Evolutionary conservation across 2,888 invertebrate species (phyloP).

Genomic region (Tridacna crocea): DNA sequence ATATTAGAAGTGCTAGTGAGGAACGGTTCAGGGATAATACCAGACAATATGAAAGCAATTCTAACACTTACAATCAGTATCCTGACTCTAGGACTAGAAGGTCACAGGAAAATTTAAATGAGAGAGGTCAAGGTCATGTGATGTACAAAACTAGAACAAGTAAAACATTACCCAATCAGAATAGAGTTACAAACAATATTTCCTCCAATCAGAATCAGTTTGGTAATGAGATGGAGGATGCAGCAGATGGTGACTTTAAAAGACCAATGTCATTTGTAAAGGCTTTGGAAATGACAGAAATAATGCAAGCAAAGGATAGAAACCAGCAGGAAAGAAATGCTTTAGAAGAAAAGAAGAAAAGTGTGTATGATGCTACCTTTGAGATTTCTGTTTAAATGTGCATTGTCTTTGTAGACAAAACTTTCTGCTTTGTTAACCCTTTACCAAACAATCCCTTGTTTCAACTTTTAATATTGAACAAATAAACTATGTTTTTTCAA

Average conservation of each 20-base stretch:
- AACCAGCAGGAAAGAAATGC: slow-evolving; percentile 52
- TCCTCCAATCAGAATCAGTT: slow-evolving; percentile 41
- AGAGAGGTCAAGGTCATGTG: slow-evolving; percentile 33
- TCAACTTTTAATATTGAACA: too few relatives aligned
- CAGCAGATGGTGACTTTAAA: slow-evolving; percentile 39
- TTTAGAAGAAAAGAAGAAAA: slow-evolving; percentile 67
- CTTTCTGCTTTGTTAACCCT: too few relatives aligned
- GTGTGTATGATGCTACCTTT: slow-evolving; percentile 78
- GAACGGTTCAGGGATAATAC: slow-evolving; percentile 58
- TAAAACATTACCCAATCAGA: slow-evolving; percentile 56
- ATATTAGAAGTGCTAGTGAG: slow-evolving; percentile 59
- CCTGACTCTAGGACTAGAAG: slow-evolving; percentile 57
- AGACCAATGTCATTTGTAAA: slow-evolving; percentile 84
- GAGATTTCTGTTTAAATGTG: slow-evolving; percentile 77
- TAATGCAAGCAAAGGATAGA: slow-evolving; percentile 71
- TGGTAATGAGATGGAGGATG: slow-evolving; percentile 40
- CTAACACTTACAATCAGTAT: slow-evolving; percentile 27
- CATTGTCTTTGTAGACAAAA: background rate
- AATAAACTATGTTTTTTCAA: too few relatives aligned
- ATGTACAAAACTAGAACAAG: slow-evolving; percentile 31
- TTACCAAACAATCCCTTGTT: too few relatives aligned
- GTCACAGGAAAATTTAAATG: slow-evolving; percentile 57
- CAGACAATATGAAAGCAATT: slow-evolving; percentile 29
- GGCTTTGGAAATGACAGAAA: slow-evolving; percentile 83
- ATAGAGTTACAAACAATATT: slow-evolving; percentile 25